Percentiles rank a stretch among this genome's conserved stretches.
phyloP scores from a whole-genome alignment of 2,797 vertebrate genomes.

The Argentina silus region DNA sequence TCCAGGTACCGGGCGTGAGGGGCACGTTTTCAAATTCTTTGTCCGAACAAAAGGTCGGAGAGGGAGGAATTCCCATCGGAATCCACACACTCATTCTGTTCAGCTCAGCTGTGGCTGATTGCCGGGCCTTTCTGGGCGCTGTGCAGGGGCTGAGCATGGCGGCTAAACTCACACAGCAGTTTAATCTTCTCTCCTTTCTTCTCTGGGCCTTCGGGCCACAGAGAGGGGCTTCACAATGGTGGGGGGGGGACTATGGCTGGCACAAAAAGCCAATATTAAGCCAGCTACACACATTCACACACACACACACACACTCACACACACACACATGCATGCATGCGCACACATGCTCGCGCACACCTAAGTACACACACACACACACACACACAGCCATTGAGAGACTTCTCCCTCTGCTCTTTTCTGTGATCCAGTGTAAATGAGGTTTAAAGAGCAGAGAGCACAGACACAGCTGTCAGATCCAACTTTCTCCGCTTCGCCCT shows the following conservation, averaged over 20 bases:
- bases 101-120: constrained; percentile 11
- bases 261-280: constrained; percentile 48
- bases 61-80: constrained; percentile 45
- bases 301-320: neutral
- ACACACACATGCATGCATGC: neutral
- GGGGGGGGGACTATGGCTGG: constrained; percentile 9
- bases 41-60: constrained; percentile 43
- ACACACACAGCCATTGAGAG: neutral
- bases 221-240: constrained; percentile 28
- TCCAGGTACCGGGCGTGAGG: constrained; percentile 24
- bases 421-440: constrained; percentile 5
- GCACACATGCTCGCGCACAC: neutral
- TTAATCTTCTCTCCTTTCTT: constrained; percentile 36
- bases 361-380: neutral
- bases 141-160: neutral
- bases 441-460: constrained; percentile 30
- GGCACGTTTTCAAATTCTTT: constrained; percentile 39
- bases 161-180: constrained; percentile 12
- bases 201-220: constrained; percentile 17
- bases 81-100: constrained; percentile 32
- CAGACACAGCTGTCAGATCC: constrained; percentile 50
- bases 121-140: constrained; percentile 21
- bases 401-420: neutral
- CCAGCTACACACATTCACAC: constrained; percentile 16
- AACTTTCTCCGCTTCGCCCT: constrained; percentile 41